phyloP scores from a whole-genome alignment of 2,888 invertebrate genomes.

The Abrostola triplasia region DNA sequence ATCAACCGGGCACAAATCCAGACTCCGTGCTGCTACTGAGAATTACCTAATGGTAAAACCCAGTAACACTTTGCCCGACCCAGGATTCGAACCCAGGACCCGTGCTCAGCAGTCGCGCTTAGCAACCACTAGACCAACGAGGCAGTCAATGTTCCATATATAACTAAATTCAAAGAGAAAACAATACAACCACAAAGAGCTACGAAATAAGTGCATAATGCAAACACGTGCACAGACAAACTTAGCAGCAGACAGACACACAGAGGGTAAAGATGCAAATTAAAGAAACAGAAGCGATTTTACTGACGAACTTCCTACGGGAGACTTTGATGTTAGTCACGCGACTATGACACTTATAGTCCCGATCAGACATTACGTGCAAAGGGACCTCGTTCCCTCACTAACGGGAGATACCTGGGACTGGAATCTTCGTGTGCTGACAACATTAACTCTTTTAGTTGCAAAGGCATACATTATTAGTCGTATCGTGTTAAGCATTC shows the following conservation, averaged over 20 bases:
- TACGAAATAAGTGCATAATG: constrained; percentile 32
- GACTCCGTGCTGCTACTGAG: too few relatives aligned
- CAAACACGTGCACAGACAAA: constrained; percentile 49
- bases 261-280: constrained; percentile 37
- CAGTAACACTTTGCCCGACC: too few relatives aligned
- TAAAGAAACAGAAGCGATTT: constrained; percentile 38
- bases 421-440: constrained; percentile 53
- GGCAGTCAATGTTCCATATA: constrained; percentile 19
- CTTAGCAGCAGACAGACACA: constrained; percentile 46
- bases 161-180: constrained; percentile 17
- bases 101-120: too few relatives aligned
- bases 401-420: constrained; percentile 50
- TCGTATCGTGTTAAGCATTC: constrained; percentile 59
- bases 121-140: too few relatives aligned
- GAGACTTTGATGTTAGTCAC: constrained; percentile 28
- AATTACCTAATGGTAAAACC: too few relatives aligned
- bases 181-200: constrained; percentile 36
- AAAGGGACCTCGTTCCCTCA: constrained; percentile 44
- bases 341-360: constrained; percentile 39
- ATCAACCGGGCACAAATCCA: too few relatives aligned
- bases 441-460: constrained; percentile 57
- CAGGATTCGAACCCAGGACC: too few relatives aligned
- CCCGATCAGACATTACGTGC: constrained; percentile 52
- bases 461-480: constrained; percentile 56
- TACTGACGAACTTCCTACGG: constrained; percentile 35